These are phyloP conservation scores for Resseliella maxima DNA, from an alignment of 2,888 invertebrate genomes.

Conservation along the genomic window DNA sequence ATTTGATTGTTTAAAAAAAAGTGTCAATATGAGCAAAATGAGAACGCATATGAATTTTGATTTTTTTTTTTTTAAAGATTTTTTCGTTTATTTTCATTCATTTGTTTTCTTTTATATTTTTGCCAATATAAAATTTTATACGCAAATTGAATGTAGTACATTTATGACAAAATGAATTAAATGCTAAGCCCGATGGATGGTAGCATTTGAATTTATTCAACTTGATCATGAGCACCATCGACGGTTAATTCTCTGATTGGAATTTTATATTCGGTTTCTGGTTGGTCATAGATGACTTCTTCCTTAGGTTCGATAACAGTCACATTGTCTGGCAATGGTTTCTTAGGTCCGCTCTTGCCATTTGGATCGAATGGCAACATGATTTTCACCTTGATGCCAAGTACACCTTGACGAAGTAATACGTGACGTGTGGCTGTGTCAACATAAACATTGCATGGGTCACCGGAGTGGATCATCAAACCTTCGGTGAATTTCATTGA, in stretches of 20 bases:
- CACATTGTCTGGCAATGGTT: conserved; percentile 97
- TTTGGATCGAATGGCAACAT: conserved; percentile 99
- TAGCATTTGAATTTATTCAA: conserved; percentile 21
- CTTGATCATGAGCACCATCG: conserved; percentile 7
- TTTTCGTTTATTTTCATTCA: conserved; percentile 1
- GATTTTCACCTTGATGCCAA: conserved; percentile 91
- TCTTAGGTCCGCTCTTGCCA: conserved; percentile 98
- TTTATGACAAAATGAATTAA: conserved; percentile 22
- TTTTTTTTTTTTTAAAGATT: neutral
- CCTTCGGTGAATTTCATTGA: conserved; percentile 99
- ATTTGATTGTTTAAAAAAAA: too few relatives aligned
- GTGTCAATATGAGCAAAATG: neutral
- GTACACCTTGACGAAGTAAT: conserved; percentile 88
- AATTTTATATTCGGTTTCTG: conserved; percentile 67
- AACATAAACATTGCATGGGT: conserved; percentile 98
- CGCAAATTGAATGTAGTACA: conserved; percentile 17
- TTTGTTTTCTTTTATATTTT: conserved; percentile 6
- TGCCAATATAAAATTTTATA: neutral
- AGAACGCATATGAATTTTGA: neutral
- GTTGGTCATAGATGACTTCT: conserved; percentile 74
- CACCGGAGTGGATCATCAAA: conserved; percentile 99
- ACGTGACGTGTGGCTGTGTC: conserved; percentile 99
- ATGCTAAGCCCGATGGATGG: neutral
- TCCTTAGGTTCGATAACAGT: conserved; percentile 98
- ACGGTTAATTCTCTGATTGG: neutral